A percentile compares a stretch with the other conserved stretches of the same genome.
Evolutionary conservation across 2,888 invertebrate genomes (phyloP).

Genomic region (Geophilus truncorum): DNA sequence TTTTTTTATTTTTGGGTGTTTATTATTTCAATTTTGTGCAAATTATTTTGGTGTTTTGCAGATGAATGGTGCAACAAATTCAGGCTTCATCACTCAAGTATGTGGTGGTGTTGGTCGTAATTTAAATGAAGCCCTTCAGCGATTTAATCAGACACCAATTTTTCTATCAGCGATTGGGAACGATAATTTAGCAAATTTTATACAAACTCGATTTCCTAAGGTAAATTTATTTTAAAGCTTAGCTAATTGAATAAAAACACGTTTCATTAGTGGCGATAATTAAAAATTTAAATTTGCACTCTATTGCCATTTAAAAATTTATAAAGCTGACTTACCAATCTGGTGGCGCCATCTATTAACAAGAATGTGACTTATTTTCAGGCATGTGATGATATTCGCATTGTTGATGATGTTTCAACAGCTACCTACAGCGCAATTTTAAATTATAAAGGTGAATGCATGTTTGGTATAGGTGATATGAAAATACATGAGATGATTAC

Average conservation of each 20-base stretch:
- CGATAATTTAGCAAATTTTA: conserved; percentile 54
- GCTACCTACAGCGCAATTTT: conserved; percentile 73
- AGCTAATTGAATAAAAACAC: not conserved
- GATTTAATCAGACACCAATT: conserved; percentile 60
- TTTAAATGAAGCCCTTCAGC: conserved; percentile 76
- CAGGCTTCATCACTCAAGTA: conserved; percentile 59
- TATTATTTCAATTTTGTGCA: no score
- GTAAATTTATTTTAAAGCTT: no score
- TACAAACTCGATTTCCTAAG: not conserved
- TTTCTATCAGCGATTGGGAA: conserved; percentile 73
- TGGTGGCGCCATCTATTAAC: not conserved
- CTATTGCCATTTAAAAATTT: not conserved
- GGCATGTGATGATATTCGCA: conserved; percentile 45
- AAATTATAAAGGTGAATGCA: conserved; percentile 68
- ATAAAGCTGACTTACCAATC: no score
- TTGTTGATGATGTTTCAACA: conserved; percentile 53
- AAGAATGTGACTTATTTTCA: conserved; percentile 36
- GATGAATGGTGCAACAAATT: conserved; percentile 74
- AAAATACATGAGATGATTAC: conserved; percentile 66
- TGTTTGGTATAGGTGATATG: conserved; percentile 79
- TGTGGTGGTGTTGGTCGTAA: conserved; percentile 92
- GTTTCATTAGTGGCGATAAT: conserved; percentile 42
- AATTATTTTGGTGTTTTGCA: no score
- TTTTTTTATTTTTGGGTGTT: no score
- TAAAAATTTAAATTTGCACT: conserved; percentile 37